Evolutionary conservation across 2,888 invertebrate species (phyloP), one percentile per base, ranked within the genome.

Genomic region (Ornithoptera priamus): DNA sequence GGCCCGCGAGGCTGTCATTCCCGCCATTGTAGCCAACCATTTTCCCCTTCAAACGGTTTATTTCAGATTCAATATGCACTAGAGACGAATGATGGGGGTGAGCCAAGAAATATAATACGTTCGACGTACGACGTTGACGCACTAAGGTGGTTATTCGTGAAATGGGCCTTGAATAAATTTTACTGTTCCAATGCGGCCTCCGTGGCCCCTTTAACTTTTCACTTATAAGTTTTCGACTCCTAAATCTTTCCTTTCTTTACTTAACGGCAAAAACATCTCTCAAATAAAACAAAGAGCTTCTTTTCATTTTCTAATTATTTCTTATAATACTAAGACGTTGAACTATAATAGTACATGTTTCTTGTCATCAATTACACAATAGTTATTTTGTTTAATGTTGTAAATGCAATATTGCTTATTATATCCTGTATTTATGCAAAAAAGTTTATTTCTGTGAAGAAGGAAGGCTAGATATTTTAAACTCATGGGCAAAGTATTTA

Each of bases 41-140:
- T 82, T 81, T 85, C 88, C 88, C 89, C 88, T 84, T 79, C 74
- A 76, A 81, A 82, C 79, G 85, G 87, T 86, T 88, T 88, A 89
- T 88, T 90, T 89, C 85, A 85, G 86, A 90, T 90, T 90, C 90
- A 91, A 90, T 91, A 90, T 90, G 89, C 89, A 88, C 88, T 86
- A 86, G 86, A 86, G 85, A 83, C 83, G 78, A 77, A 78, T 74
- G 76, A 78, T 72, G 77, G 80, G 80, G 74, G 70, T 70, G 74
- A 78, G 75, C 82, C 82, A 78, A 85, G 83, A 88, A 86, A 89
- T 88, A 88, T 86, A 85, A 89, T 88, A 88, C 87, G 80, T 78
- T 79, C 78, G 76, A 78, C 39, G 39, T 39, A 39, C 39, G 39
- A 39, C 83, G 83, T 81, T 80, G 81, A 81, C 80, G 79, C 82